These are phyloP conservation scores for Agrochola macilenta DNA, from an alignment of 2,888 invertebrate species.

Conservation along the genomic window DNA sequence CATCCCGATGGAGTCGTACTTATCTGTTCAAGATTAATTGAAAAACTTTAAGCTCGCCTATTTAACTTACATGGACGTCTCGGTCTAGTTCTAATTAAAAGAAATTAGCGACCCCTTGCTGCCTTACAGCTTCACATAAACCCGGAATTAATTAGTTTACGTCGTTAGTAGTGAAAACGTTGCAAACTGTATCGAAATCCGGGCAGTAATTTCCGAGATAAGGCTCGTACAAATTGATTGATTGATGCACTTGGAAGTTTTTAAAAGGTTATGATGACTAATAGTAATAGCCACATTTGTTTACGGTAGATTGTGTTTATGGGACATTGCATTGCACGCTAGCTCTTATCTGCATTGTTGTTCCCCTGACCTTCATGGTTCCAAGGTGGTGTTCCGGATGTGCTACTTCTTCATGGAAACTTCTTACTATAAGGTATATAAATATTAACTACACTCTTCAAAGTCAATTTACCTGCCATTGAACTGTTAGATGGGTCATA, in stretches of 20 bases:
- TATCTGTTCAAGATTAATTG: constrained; percentile 47
- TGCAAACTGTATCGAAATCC: background rate
- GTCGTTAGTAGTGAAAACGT: background rate
- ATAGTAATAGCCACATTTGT: constrained; percentile 3
- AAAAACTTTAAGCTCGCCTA: constrained; percentile 41
- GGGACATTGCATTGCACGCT: constrained; percentile 3
- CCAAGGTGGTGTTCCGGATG: constrained; percentile 1
- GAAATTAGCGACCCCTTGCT: background rate
- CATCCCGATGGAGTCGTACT: background rate
- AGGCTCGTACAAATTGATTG: background rate
- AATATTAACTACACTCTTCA: background rate
- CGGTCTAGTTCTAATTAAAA: constrained; percentile 30
- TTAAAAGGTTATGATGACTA: background rate
- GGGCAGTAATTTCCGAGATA: background rate
- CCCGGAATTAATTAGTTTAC: background rate
- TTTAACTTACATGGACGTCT: constrained; percentile 25
- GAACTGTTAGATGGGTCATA: too few relatives aligned
- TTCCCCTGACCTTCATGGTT: constrained; percentile 22
- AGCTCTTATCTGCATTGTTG: constrained; percentile 11
- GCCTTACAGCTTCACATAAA: background rate
- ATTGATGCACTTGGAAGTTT: background rate
- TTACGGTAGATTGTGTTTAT: constrained; percentile 5
- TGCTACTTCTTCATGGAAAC: constrained; percentile 7
- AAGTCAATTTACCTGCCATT: background rate
- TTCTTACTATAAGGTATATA: background rate